phyloP scores from a whole-genome alignment of 2,888 invertebrate genomes.

The Pheosia gnoma region DNA sequence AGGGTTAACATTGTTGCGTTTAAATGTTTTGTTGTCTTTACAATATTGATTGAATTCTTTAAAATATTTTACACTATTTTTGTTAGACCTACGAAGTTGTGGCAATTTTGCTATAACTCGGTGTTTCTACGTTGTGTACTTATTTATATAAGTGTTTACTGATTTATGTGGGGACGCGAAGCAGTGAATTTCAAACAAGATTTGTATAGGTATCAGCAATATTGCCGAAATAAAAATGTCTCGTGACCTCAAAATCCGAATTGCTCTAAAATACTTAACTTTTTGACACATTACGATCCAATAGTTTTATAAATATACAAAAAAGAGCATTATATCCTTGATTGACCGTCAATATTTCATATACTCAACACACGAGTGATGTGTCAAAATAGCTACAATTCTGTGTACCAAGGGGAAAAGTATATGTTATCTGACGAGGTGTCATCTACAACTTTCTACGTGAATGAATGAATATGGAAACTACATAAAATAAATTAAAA shows the following conservation, averaged over 20 bases:
- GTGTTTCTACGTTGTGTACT: slow-evolving; percentile 1
- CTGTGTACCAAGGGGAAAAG: background rate
- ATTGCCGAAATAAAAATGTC: too few species aligned
- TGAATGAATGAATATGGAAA: slow-evolving; percentile 8
- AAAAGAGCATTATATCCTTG: too few species aligned
- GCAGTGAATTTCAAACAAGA: too few species aligned
- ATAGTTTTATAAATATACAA: too few species aligned
- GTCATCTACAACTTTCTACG: slow-evolving; percentile 2
- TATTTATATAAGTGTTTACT: too few species aligned
- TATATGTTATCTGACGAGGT: background rate
- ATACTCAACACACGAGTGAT: background rate
- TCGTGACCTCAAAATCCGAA: too few species aligned
- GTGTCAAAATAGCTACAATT: background rate
- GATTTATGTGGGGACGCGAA: too few species aligned
- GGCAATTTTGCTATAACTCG: background rate
- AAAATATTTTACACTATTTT: too few species aligned
- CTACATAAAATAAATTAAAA: slow-evolving; percentile 23
- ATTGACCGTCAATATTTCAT: background rate
- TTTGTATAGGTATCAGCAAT: too few species aligned
- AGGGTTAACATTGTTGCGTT: too few species aligned
- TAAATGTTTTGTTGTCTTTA: background rate
- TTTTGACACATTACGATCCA: too few species aligned
- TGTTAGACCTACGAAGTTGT: background rate
- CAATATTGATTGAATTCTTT: background rate
- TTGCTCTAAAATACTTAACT: too few species aligned